phyloP scores from a whole-genome alignment of 2,113 vertebrate genomes.

The Rhinolophus sinicus region DNA sequence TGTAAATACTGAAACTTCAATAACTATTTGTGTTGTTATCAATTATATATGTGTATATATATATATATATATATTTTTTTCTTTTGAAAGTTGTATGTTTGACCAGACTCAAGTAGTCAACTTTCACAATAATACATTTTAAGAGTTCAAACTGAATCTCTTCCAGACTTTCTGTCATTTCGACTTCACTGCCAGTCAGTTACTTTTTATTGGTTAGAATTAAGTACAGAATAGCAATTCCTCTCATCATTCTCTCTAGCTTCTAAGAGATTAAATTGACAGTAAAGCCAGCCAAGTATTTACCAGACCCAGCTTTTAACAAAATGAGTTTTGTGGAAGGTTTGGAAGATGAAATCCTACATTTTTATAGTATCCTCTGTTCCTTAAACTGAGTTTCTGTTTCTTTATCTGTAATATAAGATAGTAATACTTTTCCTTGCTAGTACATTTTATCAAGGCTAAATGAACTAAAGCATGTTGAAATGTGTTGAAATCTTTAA shows the following conservation, averaged over 20 bases:
- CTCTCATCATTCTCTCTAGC: neutral
- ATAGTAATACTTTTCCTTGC: neutral
- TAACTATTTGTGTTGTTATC: neutral
- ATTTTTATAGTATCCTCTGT: neutral
- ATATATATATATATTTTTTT: neutral
- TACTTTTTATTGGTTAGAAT: slow-evolving; percentile 27
- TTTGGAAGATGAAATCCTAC: neutral
- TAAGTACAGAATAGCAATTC: neutral
- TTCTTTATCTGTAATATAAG: slow-evolving; percentile 8
- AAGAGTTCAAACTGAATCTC: neutral
- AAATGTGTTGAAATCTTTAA: neutral
- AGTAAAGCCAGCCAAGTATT: neutral
- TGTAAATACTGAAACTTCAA: neutral
- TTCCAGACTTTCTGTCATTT: slow-evolving; percentile 37
- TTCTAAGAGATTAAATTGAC: slow-evolving; percentile 45
- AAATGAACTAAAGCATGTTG: neutral
- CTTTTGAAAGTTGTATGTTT: neutral
- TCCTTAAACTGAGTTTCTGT: neutral
- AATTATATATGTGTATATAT: neutral
- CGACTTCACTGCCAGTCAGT: neutral
- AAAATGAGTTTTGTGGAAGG: slow-evolving; percentile 39
- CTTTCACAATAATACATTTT: neutral
- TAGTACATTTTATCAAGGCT: neutral
- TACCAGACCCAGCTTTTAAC: slow-evolving; percentile 43
- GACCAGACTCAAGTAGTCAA: neutral